Conservation (phyloP, 2,888 invertebrate species). For the Osedax frankpressi region DNA sequence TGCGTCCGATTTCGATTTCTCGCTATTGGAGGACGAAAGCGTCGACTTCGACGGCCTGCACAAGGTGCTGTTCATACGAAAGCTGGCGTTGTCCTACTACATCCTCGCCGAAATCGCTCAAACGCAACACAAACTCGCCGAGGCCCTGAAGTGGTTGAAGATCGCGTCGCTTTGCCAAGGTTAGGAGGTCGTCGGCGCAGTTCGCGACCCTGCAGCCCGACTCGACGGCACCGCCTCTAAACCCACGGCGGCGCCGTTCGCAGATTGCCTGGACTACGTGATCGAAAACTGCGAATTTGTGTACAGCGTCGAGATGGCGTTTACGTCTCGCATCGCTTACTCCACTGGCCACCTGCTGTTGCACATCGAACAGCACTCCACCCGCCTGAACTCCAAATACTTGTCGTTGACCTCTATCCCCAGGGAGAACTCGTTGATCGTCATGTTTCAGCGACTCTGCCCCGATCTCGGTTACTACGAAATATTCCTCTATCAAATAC, state of each 20-base stretch:
- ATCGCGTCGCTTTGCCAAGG: neutral
- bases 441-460: neutral
- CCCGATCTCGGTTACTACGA: neutral
- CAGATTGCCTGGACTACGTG: neutral
- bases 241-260: too few species aligned
- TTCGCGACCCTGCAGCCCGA: neutral
- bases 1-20: neutral
- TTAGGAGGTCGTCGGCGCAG: neutral
- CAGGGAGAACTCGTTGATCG: neutral
- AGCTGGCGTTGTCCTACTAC: neutral
- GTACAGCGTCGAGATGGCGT: neutral
- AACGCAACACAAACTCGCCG: neutral
- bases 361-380: neutral
- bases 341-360: neutral
- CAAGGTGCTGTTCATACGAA: neutral
- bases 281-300: neutral
- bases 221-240: too few species aligned
- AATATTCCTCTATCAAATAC: too few species aligned
- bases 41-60: neutral
- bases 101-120: neutral
- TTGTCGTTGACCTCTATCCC: neutral
- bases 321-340: neutral
- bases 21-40: neutral
- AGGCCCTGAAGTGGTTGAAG: neutral
- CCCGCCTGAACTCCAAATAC: neutral